Percentiles rank a stretch among this genome's conserved stretches.
Conservation (phyloP, 2,888 invertebrate genomes). For the Mythimna ferrago region DNA sequence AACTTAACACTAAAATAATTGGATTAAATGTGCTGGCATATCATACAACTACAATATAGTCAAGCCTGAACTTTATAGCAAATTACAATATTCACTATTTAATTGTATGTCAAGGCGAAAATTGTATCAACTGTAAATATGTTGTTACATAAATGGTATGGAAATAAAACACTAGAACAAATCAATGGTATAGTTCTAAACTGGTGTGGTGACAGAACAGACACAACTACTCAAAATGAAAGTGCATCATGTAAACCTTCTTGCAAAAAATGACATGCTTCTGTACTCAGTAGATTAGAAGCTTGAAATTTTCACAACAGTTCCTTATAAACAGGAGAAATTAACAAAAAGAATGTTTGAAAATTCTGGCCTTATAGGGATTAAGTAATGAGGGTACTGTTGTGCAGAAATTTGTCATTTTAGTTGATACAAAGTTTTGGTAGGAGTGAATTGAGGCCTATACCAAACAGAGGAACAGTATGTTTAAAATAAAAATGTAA, state of each 20-base stretch:
- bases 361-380: neutral
- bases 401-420: neutral
- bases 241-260: neutral
- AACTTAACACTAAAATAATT: slow-evolving; percentile 25
- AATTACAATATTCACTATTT: neutral
- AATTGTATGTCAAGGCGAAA: neutral
- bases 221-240: neutral
- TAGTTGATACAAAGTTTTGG: neutral
- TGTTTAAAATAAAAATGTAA: neutral
- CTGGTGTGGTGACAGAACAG: neutral
- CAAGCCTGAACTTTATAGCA: neutral
- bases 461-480: neutral
- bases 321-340: neutral
- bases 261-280: no score
- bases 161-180: neutral
- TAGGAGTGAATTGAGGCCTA: neutral
- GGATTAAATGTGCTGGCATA: slow-evolving; percentile 6
- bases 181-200: neutral
- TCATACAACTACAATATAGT: neutral
- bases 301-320: neutral
- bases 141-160: neutral
- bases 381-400: neutral
- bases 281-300: neutral
- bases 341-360: neutral
- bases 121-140: neutral